Base-by-base conservation (phyloP, 2,113 vertebrate species). In the Crotalus helleri region DNA sequence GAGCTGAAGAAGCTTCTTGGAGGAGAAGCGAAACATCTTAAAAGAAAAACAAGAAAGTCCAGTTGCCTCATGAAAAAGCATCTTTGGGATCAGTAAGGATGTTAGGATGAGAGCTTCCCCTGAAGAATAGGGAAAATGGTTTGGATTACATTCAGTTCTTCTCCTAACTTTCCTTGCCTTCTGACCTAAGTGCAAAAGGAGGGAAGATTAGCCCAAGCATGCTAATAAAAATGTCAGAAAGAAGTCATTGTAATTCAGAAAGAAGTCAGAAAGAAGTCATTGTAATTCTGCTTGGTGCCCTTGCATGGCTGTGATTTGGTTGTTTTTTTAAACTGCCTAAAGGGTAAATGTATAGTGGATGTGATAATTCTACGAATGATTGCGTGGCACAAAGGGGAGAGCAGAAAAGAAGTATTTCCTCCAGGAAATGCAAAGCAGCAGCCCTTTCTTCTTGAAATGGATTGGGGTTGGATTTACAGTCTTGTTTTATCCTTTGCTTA, bases 351-450 rank as follows among this genome's bases (percentile, higher is more conserved):
- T 92, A 91, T 94, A 94, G 23, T 89, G 92, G 93, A 91, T 94
- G 90, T 95, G 93, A 88, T 95, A 96, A 96, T 93, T 39, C 11
- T 85, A 94, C 91, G 86, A 85, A 58, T 95, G 93, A 96, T 96
- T 91, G 58, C 89, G 88, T 92, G 92, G 90, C 94, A 93, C 93
- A 88, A 59, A 93, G 26, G 11, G 94, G 94, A 92, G 91, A 95
- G 51, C 46, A 29, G 3, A 85, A 91, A 94, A 85, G 81, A 69
- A 44, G 46, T 58, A 91, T 93, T 46, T 94, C 3, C 44, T 91
- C 7, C 74, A 81, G 74, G 74, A 81, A 81, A 7, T 44, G 54
- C 7, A 4, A 57, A 54, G 93, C 17, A 8, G 54, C 88, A 59
- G 44, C 21, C 64, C 11, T 15, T 4, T 90, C 59, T 92, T 46